These are phyloP conservation scores for Gallinago jamesoni DNA, from an alignment of 2,113 vertebrate genomes.

Conservation along the genomic window DNA sequence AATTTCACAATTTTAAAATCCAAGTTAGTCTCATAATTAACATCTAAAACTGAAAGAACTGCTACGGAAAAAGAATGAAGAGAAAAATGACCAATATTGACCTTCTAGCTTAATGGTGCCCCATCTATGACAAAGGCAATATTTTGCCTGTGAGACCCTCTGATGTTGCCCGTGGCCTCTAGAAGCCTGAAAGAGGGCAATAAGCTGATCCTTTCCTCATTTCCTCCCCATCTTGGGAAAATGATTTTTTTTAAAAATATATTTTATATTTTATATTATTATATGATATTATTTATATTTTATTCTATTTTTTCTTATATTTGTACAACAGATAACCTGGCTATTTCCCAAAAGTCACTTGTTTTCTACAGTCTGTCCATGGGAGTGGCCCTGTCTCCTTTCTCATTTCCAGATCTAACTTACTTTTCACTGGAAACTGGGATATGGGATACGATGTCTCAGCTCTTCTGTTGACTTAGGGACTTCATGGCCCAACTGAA, in stretches of 20 bases:
- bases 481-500: neutral
- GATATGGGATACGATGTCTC: rapidly evolving
- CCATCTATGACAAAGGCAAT: neutral
- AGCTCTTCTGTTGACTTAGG: neutral
- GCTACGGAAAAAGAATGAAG: neutral
- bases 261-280: too few species aligned
- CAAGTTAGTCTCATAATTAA: neutral
- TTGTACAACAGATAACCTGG: neutral
- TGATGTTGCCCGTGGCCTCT: neutral
- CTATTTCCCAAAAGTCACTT: neutral
- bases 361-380: neutral
- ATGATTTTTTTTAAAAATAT: too few species aligned
- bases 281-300: too few species aligned
- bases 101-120: neutral
- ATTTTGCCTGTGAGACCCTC: neutral
- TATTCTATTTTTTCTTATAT: neutral
- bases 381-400: rapidly evolving
- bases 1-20: neutral
- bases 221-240: neutral
- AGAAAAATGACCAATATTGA: neutral
- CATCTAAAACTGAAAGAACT: neutral
- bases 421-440: neutral
- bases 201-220: neutral
- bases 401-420: neutral
- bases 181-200: neutral